Conservation (phyloP, 2,113 vertebrate species). For the Cyphomyrus plagiostoma region DNA sequence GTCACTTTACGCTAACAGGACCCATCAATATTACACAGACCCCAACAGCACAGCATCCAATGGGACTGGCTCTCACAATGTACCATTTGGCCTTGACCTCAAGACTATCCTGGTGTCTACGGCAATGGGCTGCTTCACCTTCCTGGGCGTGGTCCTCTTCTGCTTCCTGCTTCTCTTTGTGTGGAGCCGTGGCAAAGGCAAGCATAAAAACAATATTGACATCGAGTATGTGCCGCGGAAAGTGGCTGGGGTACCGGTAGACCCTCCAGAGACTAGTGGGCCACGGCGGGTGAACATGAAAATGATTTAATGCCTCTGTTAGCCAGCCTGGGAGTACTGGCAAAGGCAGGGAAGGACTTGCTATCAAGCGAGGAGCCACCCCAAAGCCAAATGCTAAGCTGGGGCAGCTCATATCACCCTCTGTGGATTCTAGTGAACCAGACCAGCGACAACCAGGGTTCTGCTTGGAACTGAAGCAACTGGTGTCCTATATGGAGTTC, state of each 20-base stretch:
- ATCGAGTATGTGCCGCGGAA: constrained; percentile 88
- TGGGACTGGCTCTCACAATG: constrained; percentile 69
- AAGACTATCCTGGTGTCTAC: constrained; percentile 98
- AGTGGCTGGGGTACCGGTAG: constrained; percentile 83
- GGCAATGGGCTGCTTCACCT: constrained; percentile 99
- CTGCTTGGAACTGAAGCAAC: constrained; percentile 69
- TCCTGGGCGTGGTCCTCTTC: constrained; percentile 97
- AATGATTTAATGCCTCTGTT: constrained; percentile 76
- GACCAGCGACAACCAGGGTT: background rate
- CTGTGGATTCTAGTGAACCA: background rate
- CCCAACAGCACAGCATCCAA: constrained; percentile 84
- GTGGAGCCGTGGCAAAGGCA: constrained; percentile 98
- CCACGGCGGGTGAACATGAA: constrained; percentile 98
- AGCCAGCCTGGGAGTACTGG: background rate
- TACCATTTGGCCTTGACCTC: constrained; percentile 86
- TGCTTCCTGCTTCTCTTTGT: constrained; percentile 97
- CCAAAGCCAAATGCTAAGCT: background rate
- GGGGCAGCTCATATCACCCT: background rate
- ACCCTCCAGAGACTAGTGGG: constrained; percentile 73
- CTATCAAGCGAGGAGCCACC: background rate
- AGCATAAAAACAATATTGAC: constrained; percentile 99
- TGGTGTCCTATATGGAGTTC: constrained; percentile 58
- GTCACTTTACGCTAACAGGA: constrained; percentile 95
- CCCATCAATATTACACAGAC: constrained; percentile 92
- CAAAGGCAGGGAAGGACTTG: background rate